Evolutionary conservation across 2,113 vertebrate species (phyloP).

Genomic region (Rafetus swinhoei): DNA sequence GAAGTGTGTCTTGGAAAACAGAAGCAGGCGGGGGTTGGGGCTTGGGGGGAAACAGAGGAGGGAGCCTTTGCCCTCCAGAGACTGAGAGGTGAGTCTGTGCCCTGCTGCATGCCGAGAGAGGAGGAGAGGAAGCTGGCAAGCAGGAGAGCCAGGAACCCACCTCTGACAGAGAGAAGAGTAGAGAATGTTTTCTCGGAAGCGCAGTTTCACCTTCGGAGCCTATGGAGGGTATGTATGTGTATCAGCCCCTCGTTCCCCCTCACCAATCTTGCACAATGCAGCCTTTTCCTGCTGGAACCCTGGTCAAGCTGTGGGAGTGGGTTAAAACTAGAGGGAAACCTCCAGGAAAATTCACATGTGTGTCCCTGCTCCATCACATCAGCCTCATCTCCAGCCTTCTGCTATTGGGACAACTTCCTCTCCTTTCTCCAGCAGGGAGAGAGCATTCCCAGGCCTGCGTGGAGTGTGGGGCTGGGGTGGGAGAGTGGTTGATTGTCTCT

Average conservation of each 20-base stretch:
- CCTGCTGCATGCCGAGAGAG: slow-evolving; percentile 50
- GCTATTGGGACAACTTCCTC: background rate
- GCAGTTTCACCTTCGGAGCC: slow-evolving; percentile 82
- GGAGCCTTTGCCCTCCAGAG: background rate
- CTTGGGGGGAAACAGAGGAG: background rate
- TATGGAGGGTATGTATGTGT: slow-evolving; percentile 82
- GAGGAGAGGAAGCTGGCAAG: slow-evolving; percentile 12
- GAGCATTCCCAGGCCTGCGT: accelerated
- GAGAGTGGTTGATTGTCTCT: background rate
- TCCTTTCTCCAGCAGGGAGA: background rate
- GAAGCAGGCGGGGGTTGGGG: background rate
- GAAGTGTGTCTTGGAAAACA: slow-evolving; percentile 7
- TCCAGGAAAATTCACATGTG: background rate
- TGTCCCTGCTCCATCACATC: background rate
- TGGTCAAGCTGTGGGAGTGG: background rate
- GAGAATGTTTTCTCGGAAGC: slow-evolving; percentile 82
- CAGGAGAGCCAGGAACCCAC: slow-evolving; percentile 65
- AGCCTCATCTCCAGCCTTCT: background rate
- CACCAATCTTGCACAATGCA: background rate
- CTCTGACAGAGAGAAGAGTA: slow-evolving; percentile 62
- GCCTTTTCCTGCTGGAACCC: background rate
- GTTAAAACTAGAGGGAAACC: background rate
- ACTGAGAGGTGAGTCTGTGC: background rate
- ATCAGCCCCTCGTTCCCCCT: background rate
- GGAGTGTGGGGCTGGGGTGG: background rate